Conservation (phyloP, 2,113 vertebrate genomes). For the Ia io region DNA sequence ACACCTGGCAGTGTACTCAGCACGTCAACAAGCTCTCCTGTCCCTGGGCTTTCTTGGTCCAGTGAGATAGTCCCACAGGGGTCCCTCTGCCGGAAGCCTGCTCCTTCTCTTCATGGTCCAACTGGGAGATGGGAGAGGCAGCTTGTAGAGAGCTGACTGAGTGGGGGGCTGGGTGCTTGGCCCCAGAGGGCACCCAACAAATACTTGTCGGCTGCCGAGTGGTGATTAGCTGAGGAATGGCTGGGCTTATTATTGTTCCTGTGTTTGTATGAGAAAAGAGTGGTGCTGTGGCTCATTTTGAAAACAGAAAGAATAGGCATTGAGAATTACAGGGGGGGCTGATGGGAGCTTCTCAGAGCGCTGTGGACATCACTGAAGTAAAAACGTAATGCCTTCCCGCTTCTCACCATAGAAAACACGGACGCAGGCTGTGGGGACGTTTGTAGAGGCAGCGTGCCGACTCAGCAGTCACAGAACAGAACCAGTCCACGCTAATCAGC, state of each 20-base stretch:
- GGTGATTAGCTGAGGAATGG: background rate
- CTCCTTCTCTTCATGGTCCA: background rate
- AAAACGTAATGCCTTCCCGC: background rate
- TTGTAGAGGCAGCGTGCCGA: background rate
- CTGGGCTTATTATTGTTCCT: background rate
- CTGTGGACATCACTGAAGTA: background rate
- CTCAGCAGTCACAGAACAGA: background rate
- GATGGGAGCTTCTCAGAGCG: background rate
- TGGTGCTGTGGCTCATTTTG: background rate
- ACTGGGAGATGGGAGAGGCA: background rate
- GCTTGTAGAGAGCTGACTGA: background rate
- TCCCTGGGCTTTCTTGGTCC: too few relatives aligned
- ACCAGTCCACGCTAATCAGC: background rate
- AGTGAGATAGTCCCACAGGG: background rate
- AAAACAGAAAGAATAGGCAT: background rate
- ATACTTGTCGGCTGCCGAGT: background rate
- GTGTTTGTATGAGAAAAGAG: background rate
- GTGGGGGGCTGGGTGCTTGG: background rate
- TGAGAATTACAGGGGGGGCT: background rate
- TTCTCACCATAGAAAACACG: background rate
- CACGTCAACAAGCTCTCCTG: background rate
- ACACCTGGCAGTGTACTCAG: background rate
- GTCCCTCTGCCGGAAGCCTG: background rate
- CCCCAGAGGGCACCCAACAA: background rate
- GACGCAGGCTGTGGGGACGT: slow-evolving; percentile 7